A percentile compares a stretch with the other conserved stretches of the same genome.
These are phyloP conservation scores for Otolemur crassicaudatus DNA, from an alignment of 2,797 vertebrate species.

Conservation along the genomic window DNA sequence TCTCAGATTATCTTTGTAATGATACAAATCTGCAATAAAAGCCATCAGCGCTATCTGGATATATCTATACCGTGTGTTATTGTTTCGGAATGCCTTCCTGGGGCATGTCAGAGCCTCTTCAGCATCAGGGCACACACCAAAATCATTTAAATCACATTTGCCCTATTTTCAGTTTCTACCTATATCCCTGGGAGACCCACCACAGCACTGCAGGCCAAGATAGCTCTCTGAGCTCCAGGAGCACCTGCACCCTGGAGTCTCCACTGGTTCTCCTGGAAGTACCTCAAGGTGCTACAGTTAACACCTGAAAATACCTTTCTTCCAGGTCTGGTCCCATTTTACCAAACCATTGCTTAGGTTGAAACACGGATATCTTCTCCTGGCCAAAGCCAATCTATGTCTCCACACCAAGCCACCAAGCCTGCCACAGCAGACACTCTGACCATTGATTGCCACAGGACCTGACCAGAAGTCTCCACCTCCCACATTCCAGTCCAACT, in stretches of 20 bases:
- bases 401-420: not conserved
- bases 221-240: not conserved
- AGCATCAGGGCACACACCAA: not conserved
- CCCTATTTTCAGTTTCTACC: not conserved
- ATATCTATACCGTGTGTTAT: not conserved
- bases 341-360: not conserved
- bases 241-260: not conserved
- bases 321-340: not conserved
- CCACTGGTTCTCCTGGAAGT: not conserved
- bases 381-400: not conserved
- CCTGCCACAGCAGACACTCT: not conserved
- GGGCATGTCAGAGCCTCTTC: not conserved
- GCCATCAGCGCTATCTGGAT: conserved; percentile 81
- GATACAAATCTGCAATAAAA: conserved; percentile 88
- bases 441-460: not conserved
- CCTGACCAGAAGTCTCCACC: not conserved
- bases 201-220: not conserved
- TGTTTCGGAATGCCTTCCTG: conserved; percentile 3
- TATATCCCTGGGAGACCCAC: not conserved
- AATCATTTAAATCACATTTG: not conserved
- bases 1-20: conserved; percentile 86
- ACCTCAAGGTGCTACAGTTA: not conserved
- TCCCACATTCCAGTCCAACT: not conserved
- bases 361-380: not conserved
- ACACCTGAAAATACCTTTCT: not conserved